phyloP scores from a whole-genome alignment of 1,140 invertebrate genomes.

The Triops longicaudatus region DNA sequence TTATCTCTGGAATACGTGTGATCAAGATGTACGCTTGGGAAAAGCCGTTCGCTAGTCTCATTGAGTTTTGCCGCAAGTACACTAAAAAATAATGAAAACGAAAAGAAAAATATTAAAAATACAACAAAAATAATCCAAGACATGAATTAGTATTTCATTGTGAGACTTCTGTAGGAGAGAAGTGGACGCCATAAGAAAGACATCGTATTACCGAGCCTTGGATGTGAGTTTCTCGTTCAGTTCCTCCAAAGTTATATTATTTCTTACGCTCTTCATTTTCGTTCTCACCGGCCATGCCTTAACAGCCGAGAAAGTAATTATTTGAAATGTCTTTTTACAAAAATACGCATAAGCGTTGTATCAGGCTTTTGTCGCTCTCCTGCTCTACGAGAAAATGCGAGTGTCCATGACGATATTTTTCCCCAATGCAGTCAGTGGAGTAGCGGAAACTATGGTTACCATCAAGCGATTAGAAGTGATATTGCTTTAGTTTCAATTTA shows the following conservation, averaged over 20 bases:
- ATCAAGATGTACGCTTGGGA: slow-evolving; percentile 38
- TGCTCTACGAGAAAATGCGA: slow-evolving; percentile 42
- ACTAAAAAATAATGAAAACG: too few species aligned
- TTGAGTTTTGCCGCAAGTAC: slow-evolving; percentile 34
- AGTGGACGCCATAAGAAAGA: slow-evolving; percentile 38
- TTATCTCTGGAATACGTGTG: slow-evolving; percentile 63
- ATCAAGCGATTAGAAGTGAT: slow-evolving; percentile 38
- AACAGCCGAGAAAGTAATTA: slow-evolving; percentile 38
- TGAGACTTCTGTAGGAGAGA: slow-evolving; percentile 37
- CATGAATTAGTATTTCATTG: background rate
- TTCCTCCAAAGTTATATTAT: slow-evolving; percentile 42
- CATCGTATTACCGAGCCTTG: slow-evolving; percentile 40
- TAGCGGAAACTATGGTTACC: slow-evolving; percentile 38
- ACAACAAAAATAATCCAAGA: background rate
- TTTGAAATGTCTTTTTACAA: background rate
- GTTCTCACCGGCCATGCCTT: slow-evolving; percentile 38
- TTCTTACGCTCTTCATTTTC: slow-evolving; percentile 41
- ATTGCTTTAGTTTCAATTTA: background rate
- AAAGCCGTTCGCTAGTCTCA: slow-evolving; percentile 35
- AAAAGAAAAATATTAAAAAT: too few species aligned
- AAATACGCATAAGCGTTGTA: background rate
- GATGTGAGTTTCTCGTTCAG: slow-evolving; percentile 39
- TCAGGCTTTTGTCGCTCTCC: slow-evolving; percentile 40
- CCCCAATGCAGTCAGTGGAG: slow-evolving; percentile 40
- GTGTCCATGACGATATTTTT: slow-evolving; percentile 43